Evolutionary conservation across 1,140 invertebrate genomes (phyloP).

Genomic region (Drosophila saltans): DNA sequence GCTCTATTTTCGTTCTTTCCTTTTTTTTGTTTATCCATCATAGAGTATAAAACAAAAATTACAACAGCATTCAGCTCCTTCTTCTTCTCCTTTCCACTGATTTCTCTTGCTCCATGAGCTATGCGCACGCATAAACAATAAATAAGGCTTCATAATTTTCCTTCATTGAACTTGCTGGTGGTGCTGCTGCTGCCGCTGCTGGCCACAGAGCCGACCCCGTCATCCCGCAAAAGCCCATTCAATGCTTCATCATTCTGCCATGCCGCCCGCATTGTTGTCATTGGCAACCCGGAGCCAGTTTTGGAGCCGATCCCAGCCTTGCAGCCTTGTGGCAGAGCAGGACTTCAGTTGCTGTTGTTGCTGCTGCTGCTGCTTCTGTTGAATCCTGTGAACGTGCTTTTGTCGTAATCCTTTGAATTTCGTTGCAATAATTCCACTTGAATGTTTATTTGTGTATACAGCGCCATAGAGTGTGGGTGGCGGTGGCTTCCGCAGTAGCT

Average conservation of each 20-base stretch:
- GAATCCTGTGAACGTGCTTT: conserved; percentile 82
- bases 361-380: conserved; percentile 35
- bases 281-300: conserved; percentile 61
- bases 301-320: conserved; percentile 63
- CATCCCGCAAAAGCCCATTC: conserved; percentile 7
- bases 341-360: conserved; percentile 35
- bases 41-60: conserved; percentile 44
- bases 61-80: conserved; percentile 34
- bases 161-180: conserved; percentile 71
- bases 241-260: conserved; percentile 56
- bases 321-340: conserved; percentile 54
- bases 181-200: background rate
- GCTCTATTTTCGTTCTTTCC: no score
- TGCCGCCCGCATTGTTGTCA: conserved; percentile 74
- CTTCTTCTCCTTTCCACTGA: background rate
- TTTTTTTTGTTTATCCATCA: background rate
- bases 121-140: conserved; percentile 82
- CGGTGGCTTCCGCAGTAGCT: background rate
- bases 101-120: conserved; percentile 53
- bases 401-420: conserved; percentile 83
- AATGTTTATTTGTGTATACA: conserved; percentile 82
- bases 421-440: conserved; percentile 83
- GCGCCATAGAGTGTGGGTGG: conserved; percentile 27
- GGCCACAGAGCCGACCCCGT: background rate
- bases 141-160: conserved; percentile 82